These are phyloP conservation scores for Anisognathus igniventris DNA, from an alignment of 2,797 vertebrate genomes.

Conservation along the genomic window DNA sequence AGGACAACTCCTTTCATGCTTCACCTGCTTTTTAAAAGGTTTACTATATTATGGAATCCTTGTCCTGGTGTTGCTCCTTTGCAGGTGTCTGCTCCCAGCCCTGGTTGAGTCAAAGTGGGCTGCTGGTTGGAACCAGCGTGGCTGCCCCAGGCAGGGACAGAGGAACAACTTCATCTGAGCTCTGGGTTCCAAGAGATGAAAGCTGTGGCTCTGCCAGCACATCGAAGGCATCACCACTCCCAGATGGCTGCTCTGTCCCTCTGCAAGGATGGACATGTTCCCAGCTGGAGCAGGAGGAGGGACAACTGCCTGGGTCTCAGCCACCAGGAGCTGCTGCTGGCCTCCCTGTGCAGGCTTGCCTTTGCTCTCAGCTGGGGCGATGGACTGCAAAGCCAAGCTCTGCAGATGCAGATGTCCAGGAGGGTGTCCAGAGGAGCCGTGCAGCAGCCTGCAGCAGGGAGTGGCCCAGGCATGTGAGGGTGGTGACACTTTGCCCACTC, in stretches of 20 bases:
- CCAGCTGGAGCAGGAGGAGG: not conserved
- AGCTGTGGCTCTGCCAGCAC: not conserved
- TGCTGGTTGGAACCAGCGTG: not conserved
- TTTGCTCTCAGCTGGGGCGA: not conserved
- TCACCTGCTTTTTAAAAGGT: no score
- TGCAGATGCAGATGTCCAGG: not conserved
- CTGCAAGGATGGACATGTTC: not conserved
- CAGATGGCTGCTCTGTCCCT: not conserved
- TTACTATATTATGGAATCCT: no score
- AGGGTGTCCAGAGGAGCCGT: not conserved
- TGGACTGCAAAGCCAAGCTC: not conserved
- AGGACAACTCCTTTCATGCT: no score
- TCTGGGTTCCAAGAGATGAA: not conserved
- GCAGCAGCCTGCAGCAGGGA: not conserved
- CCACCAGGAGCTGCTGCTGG: not conserved
- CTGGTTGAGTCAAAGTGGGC: accelerated
- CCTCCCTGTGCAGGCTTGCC: not conserved
- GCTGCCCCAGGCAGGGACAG: not conserved
- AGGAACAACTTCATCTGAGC: not conserved
- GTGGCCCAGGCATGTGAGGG: accelerated
- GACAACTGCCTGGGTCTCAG: not conserved
- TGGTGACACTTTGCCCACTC: not conserved
- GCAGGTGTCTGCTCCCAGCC: not conserved
- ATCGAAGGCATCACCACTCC: accelerated
- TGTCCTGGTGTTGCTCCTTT: no score